Evolutionary conservation across 2,113 vertebrate genomes (phyloP).

Genomic region (Myotis brandtii): DNA sequence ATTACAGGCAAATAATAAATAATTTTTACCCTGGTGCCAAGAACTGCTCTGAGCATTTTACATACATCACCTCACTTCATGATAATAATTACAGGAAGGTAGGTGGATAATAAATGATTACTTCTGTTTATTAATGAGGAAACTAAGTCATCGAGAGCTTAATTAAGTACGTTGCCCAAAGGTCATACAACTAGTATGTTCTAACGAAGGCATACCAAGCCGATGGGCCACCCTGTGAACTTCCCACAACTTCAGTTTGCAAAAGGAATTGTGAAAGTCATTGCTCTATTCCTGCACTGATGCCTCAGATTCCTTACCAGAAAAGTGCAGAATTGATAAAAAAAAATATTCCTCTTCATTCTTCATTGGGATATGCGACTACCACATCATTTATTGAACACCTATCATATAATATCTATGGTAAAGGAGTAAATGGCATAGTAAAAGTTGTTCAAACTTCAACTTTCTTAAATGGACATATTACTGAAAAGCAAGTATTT

Average conservation of each 20-base stretch:
- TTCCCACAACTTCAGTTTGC: neutral
- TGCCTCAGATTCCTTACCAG: neutral
- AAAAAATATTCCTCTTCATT: neutral
- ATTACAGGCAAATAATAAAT: neutral
- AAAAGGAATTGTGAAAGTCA: neutral
- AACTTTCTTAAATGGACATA: neutral
- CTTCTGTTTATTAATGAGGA: neutral
- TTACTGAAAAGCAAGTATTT: constrained; percentile 21
- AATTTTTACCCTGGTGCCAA: neutral
- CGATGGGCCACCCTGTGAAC: neutral
- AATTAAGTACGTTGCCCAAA: neutral
- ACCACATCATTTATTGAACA: neutral
- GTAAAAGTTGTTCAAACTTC: neutral
- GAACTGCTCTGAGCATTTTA: neutral
- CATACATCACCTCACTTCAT: neutral
- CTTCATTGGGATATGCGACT: neutral
- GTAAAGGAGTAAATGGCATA: neutral
- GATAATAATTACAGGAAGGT: neutral
- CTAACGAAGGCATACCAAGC: neutral
- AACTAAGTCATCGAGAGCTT: neutral
- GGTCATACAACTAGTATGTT: neutral
- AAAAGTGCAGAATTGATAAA: neutral
- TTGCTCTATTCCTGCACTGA: neutral
- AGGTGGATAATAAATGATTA: neutral
- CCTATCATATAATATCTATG: neutral